A percentile compares a stretch with the other conserved stretches of the same genome.
Conservation (phyloP, 2,888 invertebrate species). For the Eremobia ochroleuca region DNA sequence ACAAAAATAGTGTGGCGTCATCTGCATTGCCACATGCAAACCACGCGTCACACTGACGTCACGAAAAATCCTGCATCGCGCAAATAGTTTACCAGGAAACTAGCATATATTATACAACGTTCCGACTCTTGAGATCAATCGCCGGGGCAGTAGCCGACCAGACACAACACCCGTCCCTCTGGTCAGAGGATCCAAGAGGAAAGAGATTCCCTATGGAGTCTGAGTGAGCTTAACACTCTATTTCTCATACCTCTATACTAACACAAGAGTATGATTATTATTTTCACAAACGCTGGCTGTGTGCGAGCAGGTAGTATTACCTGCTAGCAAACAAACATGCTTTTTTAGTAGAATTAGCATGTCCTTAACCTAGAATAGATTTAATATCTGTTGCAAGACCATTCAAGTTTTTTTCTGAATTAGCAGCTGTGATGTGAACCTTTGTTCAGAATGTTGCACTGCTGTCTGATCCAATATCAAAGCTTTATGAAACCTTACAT, state of each 20-base stretch:
- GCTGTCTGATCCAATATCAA: conserved; percentile 2
- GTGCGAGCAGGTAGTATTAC: too few species aligned
- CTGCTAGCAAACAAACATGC: not conserved
- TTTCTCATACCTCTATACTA: not conserved
- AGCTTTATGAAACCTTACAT: not conserved
- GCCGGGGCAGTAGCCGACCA: not conserved
- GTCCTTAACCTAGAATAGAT: not conserved
- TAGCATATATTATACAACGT: not conserved
- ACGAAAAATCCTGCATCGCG: not conserved
- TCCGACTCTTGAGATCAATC: too few species aligned
- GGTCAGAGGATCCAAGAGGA: too few species aligned
- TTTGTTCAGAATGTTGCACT: not conserved
- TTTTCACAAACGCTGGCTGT: too few species aligned
- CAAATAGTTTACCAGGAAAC: not conserved
- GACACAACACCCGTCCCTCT: not conserved
- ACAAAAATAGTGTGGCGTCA: not conserved
- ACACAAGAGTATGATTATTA: conserved; percentile 1
- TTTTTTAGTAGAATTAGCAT: not conserved
- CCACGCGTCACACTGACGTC: not conserved
- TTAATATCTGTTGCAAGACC: not conserved
- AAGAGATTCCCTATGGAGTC: too few species aligned
- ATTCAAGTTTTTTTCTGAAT: not conserved
- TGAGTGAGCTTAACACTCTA: too few species aligned
- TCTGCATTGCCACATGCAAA: too few species aligned
- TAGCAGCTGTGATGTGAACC: not conserved